A percentile compares a stretch with the other conserved stretches of the same genome.
These are phyloP conservation scores for Botia kubotai DNA, from an alignment of 2,797 vertebrate genomes.

Conservation along the genomic window DNA sequence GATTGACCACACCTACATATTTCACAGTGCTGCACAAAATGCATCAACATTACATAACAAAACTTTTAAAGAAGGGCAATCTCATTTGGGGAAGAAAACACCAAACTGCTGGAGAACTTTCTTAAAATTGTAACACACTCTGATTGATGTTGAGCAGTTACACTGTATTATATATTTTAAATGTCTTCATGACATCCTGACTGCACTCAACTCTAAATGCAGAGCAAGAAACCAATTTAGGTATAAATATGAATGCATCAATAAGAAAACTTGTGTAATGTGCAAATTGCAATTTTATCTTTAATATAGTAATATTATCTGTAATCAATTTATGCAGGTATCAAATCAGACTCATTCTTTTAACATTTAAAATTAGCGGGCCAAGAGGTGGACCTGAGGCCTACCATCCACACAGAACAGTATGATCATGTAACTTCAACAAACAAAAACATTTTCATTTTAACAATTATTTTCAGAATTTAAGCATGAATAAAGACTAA, in stretches of 20 bases:
- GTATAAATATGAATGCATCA: background rate
- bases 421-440: background rate
- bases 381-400: background rate
- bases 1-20: conserved; percentile 9
- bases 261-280: background rate
- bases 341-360: background rate
- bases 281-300: background rate
- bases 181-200: background rate
- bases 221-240: background rate
- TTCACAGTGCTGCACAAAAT: background rate
- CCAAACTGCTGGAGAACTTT: background rate
- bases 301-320: background rate
- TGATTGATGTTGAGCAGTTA: background rate
- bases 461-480: background rate
- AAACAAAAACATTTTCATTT: background rate
- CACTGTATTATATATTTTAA: background rate
- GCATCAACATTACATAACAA: conserved; percentile 11
- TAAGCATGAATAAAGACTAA: background rate
- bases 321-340: background rate
- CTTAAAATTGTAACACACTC: background rate
- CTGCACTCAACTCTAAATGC: background rate
- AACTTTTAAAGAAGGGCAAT: background rate
- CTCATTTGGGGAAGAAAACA: background rate
- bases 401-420: background rate
- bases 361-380: background rate